Conservation (phyloP, 1,140 invertebrate species). For the Gonioctena quinquepunctata region DNA sequence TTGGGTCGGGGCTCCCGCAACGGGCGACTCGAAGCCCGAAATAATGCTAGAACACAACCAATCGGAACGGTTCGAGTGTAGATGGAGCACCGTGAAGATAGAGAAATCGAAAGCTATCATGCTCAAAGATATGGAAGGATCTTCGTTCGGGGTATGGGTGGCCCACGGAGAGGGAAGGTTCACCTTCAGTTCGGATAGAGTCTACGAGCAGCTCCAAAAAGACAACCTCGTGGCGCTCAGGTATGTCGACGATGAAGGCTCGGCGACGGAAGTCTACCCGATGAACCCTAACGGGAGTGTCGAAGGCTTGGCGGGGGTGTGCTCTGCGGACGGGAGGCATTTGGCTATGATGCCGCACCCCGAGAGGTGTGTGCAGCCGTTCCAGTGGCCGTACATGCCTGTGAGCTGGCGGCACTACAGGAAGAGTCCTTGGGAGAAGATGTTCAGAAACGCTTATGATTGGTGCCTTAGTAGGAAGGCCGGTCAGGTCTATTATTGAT, state of each 20-base stretch:
- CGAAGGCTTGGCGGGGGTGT: constrained; percentile 85
- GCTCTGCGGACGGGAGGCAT: constrained; percentile 88
- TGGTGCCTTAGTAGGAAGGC: too few relatives aligned
- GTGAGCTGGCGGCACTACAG: constrained; percentile 58
- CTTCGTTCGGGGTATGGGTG: constrained; percentile 89
- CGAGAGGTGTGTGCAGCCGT: constrained; percentile 82
- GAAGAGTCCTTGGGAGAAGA: constrained; percentile 85
- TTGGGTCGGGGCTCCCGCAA: constrained; percentile 63
- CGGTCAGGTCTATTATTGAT: too few relatives aligned
- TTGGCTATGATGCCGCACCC: constrained; percentile 98
- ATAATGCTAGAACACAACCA: constrained; percentile 83
- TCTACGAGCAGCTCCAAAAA: constrained; percentile 63
- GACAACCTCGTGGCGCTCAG: constrained; percentile 74
- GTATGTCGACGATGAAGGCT: constrained; percentile 82
- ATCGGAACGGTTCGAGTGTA: constrained; percentile 88
- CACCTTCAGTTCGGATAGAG: constrained; percentile 59
- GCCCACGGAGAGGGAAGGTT: constrained; percentile 95
- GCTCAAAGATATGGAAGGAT: constrained; percentile 84
- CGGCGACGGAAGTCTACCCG: constrained; percentile 81
- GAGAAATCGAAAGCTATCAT: constrained; percentile 77
- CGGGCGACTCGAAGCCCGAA: constrained; percentile 58
- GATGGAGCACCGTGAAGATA: constrained; percentile 79
- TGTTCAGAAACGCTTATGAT: constrained; percentile 89
- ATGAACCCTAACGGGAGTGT: constrained; percentile 92
- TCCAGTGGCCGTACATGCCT: constrained; percentile 83